Conservation (phyloP, 1,140 invertebrate species). For the Drosophila setifemur region DNA sequence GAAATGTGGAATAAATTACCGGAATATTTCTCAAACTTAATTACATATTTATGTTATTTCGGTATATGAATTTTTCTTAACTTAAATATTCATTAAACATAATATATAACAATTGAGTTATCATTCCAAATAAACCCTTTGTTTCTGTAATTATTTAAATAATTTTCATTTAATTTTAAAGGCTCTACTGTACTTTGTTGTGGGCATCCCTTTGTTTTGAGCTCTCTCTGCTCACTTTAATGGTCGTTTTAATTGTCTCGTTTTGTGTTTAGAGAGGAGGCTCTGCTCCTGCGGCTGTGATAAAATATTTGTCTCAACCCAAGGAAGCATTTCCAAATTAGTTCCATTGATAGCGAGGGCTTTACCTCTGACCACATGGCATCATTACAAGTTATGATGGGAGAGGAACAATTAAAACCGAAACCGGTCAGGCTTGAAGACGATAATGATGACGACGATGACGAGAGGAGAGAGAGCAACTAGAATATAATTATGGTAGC, state of each 20-base stretch:
- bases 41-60: no score
- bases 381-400: conserved; percentile 68
- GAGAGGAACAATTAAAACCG: conserved; percentile 54
- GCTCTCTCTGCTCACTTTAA: conserved; percentile 19
- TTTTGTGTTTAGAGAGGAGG: conserved; percentile 53
- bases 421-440: conserved; percentile 46
- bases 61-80: no score
- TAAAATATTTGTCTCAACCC: conserved; percentile 46
- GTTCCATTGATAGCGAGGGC: conserved; percentile 56
- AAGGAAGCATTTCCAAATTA: conserved; percentile 46
- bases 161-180: no score
- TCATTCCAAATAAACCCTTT: no score
- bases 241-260: conserved; percentile 70
- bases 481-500: conserved; percentile 43
- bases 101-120: no score
- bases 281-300: conserved; percentile 43
- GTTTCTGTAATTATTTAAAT: no score
- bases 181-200: background rate
- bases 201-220: background rate
- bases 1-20: no score
- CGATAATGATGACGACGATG: conserved; percentile 38
- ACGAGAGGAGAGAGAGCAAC: no score
- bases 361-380: background rate
- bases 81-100: no score
- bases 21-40: no score